Percentiles rank a stretch among this genome's conserved stretches.
Conservation (phyloP, 2,888 invertebrate genomes). For the Dynastes tityus region DNA sequence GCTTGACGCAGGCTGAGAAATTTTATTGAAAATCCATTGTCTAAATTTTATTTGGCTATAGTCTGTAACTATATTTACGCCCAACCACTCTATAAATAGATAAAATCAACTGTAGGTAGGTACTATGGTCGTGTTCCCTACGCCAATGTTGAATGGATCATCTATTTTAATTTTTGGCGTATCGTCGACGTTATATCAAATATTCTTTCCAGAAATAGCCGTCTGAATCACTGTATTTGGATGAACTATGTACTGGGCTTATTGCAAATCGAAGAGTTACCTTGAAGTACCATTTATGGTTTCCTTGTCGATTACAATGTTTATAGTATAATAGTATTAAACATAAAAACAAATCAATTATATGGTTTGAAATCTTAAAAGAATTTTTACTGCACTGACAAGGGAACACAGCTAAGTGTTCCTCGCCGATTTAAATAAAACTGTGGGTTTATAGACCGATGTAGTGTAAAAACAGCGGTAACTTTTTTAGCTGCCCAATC, state of each 20-base stretch:
- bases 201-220: conserved; percentile 29
- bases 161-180: conserved; percentile 41
- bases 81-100: conserved; percentile 34
- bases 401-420: too few relatives aligned
- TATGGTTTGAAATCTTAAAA: too few relatives aligned
- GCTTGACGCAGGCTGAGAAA: conserved; percentile 34
- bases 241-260: neutral
- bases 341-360: too few relatives aligned
- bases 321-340: too few relatives aligned
- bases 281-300: too few relatives aligned
- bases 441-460: too few relatives aligned
- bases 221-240: conserved; percentile 16
- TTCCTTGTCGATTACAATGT: too few relatives aligned
- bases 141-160: conserved; percentile 12
- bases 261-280: too few relatives aligned
- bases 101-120: conserved; percentile 26
- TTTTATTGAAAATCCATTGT: conserved; percentile 44
- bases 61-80: conserved; percentile 29
- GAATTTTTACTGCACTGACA: too few relatives aligned
- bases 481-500: too few relatives aligned
- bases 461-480: too few relatives aligned
- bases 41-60: conserved; percentile 24
- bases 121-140: conserved; percentile 1
- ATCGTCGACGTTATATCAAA: conserved; percentile 16
- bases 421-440: too few relatives aligned